Percentiles rank a stretch among this genome's conserved stretches.
Conservation (phyloP, 2,888 invertebrate species). For the Lobophora halterata region DNA sequence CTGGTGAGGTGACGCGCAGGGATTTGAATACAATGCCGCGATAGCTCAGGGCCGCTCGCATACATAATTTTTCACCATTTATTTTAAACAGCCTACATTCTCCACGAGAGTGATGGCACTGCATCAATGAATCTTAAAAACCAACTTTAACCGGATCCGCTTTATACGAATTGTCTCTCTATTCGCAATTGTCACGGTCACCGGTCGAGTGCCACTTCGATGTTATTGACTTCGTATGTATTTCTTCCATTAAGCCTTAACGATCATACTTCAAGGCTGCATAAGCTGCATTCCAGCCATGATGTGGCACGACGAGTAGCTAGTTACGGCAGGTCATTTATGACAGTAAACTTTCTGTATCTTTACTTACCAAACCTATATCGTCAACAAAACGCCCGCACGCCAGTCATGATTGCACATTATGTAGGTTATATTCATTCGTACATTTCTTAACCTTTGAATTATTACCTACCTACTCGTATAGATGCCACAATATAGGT, state of each 20-base stretch:
- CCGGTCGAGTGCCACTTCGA: slow-evolving; percentile 43
- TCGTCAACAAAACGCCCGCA: slow-evolving; percentile 51
- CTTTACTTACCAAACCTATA: slow-evolving; percentile 42
- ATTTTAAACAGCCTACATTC: slow-evolving; percentile 68
- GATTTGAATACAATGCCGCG: slow-evolving; percentile 78
- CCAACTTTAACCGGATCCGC: slow-evolving; percentile 32
- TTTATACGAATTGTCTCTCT: slow-evolving; percentile 56
- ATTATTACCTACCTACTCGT: too few species aligned
- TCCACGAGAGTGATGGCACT: slow-evolving; percentile 41
- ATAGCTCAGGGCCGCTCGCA: slow-evolving; percentile 74
- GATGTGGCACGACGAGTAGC: slow-evolving; percentile 33
- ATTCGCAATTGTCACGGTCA: slow-evolving; percentile 62
- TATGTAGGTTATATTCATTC: too few species aligned
- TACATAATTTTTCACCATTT: slow-evolving; percentile 65
- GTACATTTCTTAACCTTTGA: too few species aligned
- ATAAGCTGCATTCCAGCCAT: slow-evolving; percentile 31
- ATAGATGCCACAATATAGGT: too few species aligned
- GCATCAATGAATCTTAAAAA: slow-evolving; percentile 53
- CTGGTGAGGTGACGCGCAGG: slow-evolving; percentile 53
- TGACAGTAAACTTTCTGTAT: slow-evolving; percentile 52
- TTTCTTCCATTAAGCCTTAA: slow-evolving; percentile 49
- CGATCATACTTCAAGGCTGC: slow-evolving; percentile 53
- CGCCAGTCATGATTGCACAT: slow-evolving; percentile 56
- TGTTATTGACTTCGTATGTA: slow-evolving; percentile 54
- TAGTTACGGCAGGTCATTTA: slow-evolving; percentile 43